Evolutionary conservation across 2,797 vertebrate genomes (phyloP).

Genomic region (Eulemur mongoz): DNA sequence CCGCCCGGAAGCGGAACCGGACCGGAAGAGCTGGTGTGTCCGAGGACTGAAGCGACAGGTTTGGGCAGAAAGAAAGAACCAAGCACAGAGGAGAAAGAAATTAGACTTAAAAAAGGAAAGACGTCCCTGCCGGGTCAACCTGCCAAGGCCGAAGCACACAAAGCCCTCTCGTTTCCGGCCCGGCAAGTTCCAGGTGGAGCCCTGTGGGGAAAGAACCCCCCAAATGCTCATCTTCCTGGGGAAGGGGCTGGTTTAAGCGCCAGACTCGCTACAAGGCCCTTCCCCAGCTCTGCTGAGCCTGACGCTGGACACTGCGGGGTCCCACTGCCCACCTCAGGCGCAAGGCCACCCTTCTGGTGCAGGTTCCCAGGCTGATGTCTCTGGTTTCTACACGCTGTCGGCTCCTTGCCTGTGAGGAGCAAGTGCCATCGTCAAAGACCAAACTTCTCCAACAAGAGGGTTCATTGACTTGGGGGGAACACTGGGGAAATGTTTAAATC

Average conservation of each 20-base stretch:
- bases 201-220: neutral
- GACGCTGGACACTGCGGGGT: rapidly evolving
- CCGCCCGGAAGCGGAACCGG: neutral
- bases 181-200: neutral
- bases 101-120: neutral
- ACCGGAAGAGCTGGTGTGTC: neutral
- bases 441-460: neutral
- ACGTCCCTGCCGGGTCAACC: neutral
- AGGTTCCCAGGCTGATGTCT: rapidly evolving
- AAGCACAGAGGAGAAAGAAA: neutral
- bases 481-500: neutral
- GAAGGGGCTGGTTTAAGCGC: neutral
- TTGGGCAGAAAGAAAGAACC: neutral
- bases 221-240: rapidly evolving
- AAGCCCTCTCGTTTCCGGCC: neutral
- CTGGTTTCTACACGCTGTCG: rapidly evolving
- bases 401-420: neutral
- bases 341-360: neutral
- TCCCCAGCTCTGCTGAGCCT: neutral
- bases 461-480: neutral
- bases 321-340: neutral
- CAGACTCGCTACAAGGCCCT: neutral
- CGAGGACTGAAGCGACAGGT: neutral
- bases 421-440: neutral
- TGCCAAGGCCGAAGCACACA: neutral